Base-by-base conservation (phyloP, 2,797 vertebrate genomes). In the Protosalanx chinensis region DNA sequence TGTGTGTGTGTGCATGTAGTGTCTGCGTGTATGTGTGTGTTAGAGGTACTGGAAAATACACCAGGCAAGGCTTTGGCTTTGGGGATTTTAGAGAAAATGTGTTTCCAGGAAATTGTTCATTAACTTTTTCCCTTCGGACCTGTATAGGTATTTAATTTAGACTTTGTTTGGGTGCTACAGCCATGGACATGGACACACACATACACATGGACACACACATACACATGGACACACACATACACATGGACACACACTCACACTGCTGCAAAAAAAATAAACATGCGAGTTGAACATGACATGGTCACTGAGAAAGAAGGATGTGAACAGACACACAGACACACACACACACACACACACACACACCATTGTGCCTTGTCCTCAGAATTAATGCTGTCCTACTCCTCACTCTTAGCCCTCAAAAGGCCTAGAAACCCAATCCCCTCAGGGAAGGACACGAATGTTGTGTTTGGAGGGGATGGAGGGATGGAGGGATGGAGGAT, bases 51-150 rank as follows among this genome's bases (percentile, higher is more conserved):
- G 37, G 37, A 41, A 7, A 33, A 37, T 32, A 32, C 29, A 23
- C 72, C 59, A 64, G 66, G 63, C 58, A 64, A 71, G 75, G 77
- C 72, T 75, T 77, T n/a, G 51, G 49, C 49, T 51, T 73, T 23
- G 59, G 68, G 74, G 80, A 76, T 76, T 81, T 72, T 53, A 1
- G 67, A 49, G 61, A 77, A 70, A 61, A 65, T 37, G 64, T 72
- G 74, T 79, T 77, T 79, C 79, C 68, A 82, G 80, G 80, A 79
- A 77, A 79, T 77, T 79, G 77, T 82, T 75, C 32, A 75, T 79
- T 77, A 75, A 77, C 66, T 61, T 57, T 79, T 57, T 35, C 72
- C 68, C 49, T 70, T 35, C 20, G 7, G 58, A 60, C 67, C 41
- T 12, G 35, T 72, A 74, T 70, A 35, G 72, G 70, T 73, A 72